Conservation (phyloP, 2,888 invertebrate genomes). For the Harpagoxenus sublaevis region DNA sequence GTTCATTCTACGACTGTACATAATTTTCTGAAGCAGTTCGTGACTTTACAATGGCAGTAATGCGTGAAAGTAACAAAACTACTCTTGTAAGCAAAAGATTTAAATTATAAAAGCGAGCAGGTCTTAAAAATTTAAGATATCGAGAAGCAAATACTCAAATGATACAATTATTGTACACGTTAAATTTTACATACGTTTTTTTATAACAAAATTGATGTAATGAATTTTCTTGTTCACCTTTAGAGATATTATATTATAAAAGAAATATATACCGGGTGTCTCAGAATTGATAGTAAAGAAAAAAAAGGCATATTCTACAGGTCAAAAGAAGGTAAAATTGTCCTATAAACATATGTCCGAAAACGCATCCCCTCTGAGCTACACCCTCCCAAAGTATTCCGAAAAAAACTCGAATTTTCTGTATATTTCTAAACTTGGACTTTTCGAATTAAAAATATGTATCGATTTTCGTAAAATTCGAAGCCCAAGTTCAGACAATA, state of each 20-base stretch:
- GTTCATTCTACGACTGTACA: background rate
- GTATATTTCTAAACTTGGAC: too few species aligned
- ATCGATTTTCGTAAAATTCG: too few species aligned
- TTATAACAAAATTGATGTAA: background rate
- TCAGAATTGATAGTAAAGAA: too few species aligned
- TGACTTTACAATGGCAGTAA: background rate
- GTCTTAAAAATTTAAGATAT: background rate
- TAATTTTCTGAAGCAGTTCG: slow-evolving; percentile 2
- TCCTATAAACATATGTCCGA: too few species aligned
- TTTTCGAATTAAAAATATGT: too few species aligned
- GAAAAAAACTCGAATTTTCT: too few species aligned
- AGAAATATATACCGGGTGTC: background rate
- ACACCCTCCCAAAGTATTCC: too few species aligned
- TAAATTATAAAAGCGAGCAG: background rate
- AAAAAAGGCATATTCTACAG: too few species aligned
- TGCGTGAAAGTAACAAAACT: slow-evolving; percentile 9
- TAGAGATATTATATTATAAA: background rate
- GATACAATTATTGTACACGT: background rate
- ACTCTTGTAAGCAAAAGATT: background rate
- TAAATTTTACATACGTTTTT: background rate
- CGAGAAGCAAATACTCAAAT: background rate
- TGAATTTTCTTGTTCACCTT: background rate
- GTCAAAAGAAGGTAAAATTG: too few species aligned
- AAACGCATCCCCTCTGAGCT: too few species aligned
- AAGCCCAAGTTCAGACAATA: too few species aligned